These are phyloP conservation scores for Merluccius polli DNA, from an alignment of 2,797 vertebrate species.

Conservation along the genomic window DNA sequence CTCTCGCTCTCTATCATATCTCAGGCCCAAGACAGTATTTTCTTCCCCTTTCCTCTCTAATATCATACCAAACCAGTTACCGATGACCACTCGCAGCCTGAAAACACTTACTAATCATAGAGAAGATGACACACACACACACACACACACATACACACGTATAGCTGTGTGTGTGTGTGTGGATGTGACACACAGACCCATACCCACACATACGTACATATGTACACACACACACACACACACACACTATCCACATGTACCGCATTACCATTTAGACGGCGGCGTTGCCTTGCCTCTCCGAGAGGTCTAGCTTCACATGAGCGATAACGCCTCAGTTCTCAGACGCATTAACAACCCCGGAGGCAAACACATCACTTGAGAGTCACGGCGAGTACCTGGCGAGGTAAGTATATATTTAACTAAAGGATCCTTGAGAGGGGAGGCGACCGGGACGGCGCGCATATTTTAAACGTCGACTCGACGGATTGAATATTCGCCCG, in stretches of 20 bases:
- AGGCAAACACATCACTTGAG: neutral
- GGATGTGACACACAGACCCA: too few species aligned
- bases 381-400: neutral
- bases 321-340: constrained; percentile 34
- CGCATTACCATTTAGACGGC: constrained; percentile 40
- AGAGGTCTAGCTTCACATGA: constrained; percentile 37
- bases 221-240: constrained; percentile 15
- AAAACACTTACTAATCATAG: neutral
- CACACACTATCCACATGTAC: constrained; percentile 18
- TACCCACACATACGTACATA: constrained; percentile 10
- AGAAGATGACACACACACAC: neutral
- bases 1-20: constrained; percentile 7
- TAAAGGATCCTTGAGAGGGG: neutral
- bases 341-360: neutral
- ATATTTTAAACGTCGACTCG: neutral
- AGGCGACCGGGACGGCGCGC: neutral
- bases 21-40: neutral
- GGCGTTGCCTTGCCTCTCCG: constrained; percentile 35
- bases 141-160: neutral
- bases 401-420: neutral
- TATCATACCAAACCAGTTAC: constrained; percentile 54
- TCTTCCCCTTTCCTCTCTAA: constrained; percentile 30
- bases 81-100: constrained; percentile 45
- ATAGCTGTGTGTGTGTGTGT: too few species aligned
- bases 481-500: neutral